These are phyloP conservation scores for Ichneumon xanthorius DNA, from an alignment of 2,888 invertebrate genomes.

Conservation along the genomic window DNA sequence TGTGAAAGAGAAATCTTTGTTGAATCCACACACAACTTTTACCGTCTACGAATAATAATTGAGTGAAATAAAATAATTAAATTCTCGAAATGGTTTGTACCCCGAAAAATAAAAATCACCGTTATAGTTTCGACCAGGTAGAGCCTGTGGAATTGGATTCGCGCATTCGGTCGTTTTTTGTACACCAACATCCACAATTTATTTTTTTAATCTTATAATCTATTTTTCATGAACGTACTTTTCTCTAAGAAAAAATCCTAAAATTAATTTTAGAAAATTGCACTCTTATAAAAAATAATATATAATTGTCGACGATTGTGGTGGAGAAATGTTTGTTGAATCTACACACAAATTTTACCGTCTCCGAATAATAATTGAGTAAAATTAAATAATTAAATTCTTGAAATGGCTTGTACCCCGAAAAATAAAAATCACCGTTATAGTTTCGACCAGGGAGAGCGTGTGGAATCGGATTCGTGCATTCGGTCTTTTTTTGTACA, in stretches of 20 bases:
- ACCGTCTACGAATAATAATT: too few species aligned
- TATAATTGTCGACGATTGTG: background rate
- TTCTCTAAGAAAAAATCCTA: background rate
- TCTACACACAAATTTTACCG: too few species aligned
- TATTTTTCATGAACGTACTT: too few species aligned
- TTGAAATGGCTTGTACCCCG: background rate
- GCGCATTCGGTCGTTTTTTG: background rate
- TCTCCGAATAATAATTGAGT: too few species aligned
- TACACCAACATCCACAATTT: too few species aligned
- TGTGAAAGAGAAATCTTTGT: too few species aligned
- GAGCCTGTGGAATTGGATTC: background rate
- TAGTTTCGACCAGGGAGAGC: background rate
- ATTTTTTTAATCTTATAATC: too few species aligned
- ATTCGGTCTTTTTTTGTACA: background rate
- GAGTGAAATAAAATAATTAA: too few species aligned
- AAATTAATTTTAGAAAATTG: background rate
- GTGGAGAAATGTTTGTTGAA: background rate
- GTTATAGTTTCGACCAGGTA: background rate
- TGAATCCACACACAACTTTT: too few species aligned
- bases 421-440: background rate
- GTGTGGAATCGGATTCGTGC: background rate
- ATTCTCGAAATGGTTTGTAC: background rate
- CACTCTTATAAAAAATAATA: too few species aligned
- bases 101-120: background rate
- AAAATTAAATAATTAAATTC: too few species aligned